A percentile compares a stretch with the other conserved stretches of the same genome.
These are phyloP conservation scores for Willowsia nigromaculata DNA, from an alignment of 2,888 invertebrate species.

Conservation along the genomic window DNA sequence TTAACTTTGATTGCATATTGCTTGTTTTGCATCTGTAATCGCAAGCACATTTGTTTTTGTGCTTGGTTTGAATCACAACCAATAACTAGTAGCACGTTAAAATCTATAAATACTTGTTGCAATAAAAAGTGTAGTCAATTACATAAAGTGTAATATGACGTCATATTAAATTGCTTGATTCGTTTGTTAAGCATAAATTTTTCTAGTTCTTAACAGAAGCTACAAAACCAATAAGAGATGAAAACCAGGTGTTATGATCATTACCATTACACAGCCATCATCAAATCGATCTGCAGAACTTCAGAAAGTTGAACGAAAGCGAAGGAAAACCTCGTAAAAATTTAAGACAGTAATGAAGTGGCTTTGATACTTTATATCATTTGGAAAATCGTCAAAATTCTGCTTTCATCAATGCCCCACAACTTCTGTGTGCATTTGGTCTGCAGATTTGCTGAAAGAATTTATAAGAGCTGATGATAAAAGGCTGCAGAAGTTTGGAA, in stretches of 20 bases:
- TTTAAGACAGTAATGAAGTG: constrained; percentile 26
- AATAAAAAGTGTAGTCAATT: too few species aligned
- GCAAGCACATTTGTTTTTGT: too few species aligned
- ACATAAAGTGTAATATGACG: too few species aligned
- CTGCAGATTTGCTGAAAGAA: not conserved
- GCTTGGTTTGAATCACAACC: too few species aligned
- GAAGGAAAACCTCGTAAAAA: not conserved
- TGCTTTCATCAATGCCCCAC: constrained; percentile 15
- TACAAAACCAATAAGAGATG: constrained; percentile 1
- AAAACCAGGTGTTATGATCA: constrained; percentile 52
- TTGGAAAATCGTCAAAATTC: constrained; percentile 49
- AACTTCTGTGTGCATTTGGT: not conserved
- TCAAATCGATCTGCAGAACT: constrained; percentile 7
- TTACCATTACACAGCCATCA: constrained; percentile 25
- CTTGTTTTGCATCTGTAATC: too few species aligned
- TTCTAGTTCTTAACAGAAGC: not conserved
- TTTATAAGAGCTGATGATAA: not conserved
- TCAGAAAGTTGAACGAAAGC: not conserved
- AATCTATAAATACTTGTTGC: too few species aligned
- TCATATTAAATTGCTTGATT: not conserved
- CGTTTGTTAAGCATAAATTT: not conserved
- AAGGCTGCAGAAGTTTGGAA: not conserved
- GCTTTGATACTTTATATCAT: constrained; percentile 30
- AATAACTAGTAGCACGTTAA: too few species aligned
- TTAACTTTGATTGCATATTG: too few species aligned